Conservation (phyloP, 2,113 vertebrate species). For the Entomyzon cyanotis region DNA sequence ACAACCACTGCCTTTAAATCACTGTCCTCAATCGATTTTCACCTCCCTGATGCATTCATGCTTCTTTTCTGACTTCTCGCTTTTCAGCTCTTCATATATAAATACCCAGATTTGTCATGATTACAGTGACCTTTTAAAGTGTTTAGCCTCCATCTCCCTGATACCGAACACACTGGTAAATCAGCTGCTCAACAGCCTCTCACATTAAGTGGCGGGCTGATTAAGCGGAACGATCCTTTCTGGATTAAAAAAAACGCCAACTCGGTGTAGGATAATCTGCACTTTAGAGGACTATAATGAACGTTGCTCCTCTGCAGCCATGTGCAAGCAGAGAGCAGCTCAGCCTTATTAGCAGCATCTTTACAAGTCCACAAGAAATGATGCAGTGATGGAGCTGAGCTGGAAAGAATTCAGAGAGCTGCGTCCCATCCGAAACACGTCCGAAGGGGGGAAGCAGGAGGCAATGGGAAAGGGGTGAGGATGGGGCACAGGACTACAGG, state of each 20-base stretch:
- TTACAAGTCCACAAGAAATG: slow-evolving; percentile 76
- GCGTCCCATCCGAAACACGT: slow-evolving; percentile 57
- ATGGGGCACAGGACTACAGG: neutral
- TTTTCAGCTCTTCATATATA: slow-evolving; percentile 31
- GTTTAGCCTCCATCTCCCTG: slow-evolving; percentile 50
- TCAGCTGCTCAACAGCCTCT: slow-evolving; percentile 54
- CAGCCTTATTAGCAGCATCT: slow-evolving; percentile 78
- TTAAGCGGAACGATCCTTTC: neutral
- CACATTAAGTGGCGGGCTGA: slow-evolving; percentile 34
- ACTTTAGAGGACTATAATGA: slow-evolving; percentile 48
- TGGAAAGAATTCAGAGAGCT: slow-evolving; percentile 78
- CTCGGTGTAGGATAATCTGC: neutral
- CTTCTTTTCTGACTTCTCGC: slow-evolving; percentile 14
- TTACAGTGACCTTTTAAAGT: slow-evolving; percentile 74
- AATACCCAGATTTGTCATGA: slow-evolving; percentile 52
- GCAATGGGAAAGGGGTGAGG: neutral
- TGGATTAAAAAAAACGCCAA: neutral
- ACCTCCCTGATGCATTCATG: slow-evolving; percentile 10
- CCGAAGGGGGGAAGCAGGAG: neutral
- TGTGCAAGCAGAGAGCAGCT: slow-evolving; percentile 53
- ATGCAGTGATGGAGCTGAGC: slow-evolving; percentile 82
- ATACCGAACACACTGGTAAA: slow-evolving; percentile 52
- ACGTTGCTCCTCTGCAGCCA: slow-evolving; percentile 76
- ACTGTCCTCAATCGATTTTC: slow-evolving; percentile 20
- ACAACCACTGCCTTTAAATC: slow-evolving; percentile 33